phyloP scores from a whole-genome alignment of 2,888 invertebrate genomes.

The Volucella inflata region DNA sequence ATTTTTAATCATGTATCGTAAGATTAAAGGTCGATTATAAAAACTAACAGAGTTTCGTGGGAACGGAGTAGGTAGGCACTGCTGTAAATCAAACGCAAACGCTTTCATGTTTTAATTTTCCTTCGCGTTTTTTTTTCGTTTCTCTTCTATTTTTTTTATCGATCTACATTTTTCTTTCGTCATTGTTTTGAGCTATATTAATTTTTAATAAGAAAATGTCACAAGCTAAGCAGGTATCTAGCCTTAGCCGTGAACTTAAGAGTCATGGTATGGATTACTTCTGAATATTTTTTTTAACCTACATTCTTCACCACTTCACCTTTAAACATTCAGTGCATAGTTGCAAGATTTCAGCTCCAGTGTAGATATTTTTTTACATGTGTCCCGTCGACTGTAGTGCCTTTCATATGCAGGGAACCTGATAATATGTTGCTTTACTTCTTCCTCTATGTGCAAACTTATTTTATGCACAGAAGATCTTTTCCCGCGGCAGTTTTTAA shows the following conservation, averaged over 20 bases:
- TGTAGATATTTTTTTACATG: slow-evolving; percentile 23
- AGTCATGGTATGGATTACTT: slow-evolving; percentile 16
- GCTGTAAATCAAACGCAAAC: slow-evolving; percentile 11
- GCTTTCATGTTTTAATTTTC: slow-evolving; percentile 6
- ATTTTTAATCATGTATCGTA: too few relatives aligned
- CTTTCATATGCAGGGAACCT: not conserved
- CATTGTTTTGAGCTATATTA: slow-evolving; percentile 2
- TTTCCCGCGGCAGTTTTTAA: too few relatives aligned
- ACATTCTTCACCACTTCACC: not conserved
- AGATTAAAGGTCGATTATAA: not conserved
- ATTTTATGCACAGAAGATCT: too few relatives aligned
- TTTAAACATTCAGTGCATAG: slow-evolving; percentile 8
- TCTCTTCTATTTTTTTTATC: slow-evolving; percentile 14
- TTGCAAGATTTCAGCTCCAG: not conserved
- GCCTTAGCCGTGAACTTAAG: slow-evolving; percentile 2
- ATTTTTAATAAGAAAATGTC: slow-evolving; percentile 16
- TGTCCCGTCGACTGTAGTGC: slow-evolving; percentile 9
- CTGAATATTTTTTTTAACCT: not conserved
- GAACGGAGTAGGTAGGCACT: slow-evolving; percentile 9
- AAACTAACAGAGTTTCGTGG: slow-evolving; percentile 7
- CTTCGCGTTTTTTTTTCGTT: slow-evolving; percentile 6
- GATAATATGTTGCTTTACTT: not conserved
- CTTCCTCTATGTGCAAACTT: not conserved
- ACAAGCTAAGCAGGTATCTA: slow-evolving; percentile 7
- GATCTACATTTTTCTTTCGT: not conserved